These are phyloP conservation scores for Gallinago undulata DNA, from an alignment of 2,113 vertebrate species.

Conservation along the genomic window DNA sequence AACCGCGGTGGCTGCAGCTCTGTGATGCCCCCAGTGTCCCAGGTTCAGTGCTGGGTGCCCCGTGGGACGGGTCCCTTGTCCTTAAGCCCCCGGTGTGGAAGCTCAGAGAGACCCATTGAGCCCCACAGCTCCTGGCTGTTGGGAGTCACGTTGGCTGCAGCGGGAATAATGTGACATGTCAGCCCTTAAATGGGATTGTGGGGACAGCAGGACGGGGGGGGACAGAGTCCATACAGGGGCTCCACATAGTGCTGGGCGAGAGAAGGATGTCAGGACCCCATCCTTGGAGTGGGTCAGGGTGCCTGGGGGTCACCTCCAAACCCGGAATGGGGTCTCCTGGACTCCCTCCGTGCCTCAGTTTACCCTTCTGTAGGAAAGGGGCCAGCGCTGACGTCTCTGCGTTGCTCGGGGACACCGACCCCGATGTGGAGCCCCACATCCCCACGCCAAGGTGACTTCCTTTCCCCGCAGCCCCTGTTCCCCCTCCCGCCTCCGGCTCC, in stretches of 20 bases:
- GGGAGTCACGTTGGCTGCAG: not conserved
- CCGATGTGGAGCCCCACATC: not conserved
- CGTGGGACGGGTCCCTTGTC: not conserved
- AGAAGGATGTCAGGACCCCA: not conserved
- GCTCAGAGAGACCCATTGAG: not conserved
- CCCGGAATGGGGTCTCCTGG: not conserved
- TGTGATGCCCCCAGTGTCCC: fast-evolving
- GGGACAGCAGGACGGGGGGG: not conserved
- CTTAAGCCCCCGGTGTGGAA: fast-evolving
- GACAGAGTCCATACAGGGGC: not conserved
- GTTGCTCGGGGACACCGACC: not conserved
- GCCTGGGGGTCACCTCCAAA: not conserved
- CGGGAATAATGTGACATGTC: not conserved
- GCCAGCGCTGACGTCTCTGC: fast-evolving
- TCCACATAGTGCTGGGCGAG: not conserved
- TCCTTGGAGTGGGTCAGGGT: fast-evolving
- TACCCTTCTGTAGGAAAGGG: not conserved
- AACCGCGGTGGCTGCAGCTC: not conserved
- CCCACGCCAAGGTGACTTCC: not conserved
- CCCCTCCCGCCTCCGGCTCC: not conserved
- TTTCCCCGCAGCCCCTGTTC: fast-evolving
- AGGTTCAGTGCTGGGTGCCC: not conserved
- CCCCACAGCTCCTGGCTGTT: not conserved
- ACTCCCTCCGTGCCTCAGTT: not conserved
- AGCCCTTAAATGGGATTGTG: not conserved